These are phyloP conservation scores for Pteropus alecto DNA, from an alignment of 2,113 vertebrate species.

Conservation along the genomic window DNA sequence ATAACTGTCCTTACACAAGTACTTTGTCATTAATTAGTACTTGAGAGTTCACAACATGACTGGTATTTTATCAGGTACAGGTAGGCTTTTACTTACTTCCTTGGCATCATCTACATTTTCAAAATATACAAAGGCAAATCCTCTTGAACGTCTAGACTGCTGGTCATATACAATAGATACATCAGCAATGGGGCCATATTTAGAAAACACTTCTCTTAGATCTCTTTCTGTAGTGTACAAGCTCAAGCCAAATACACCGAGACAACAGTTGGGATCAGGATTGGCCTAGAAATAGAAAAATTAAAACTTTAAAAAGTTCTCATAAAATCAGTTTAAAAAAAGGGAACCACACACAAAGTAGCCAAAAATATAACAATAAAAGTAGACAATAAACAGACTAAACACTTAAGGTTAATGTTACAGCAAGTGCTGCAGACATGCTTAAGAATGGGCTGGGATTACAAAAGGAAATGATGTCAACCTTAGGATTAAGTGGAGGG, in stretches of 20 bases:
- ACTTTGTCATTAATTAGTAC: background rate
- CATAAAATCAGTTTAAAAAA: background rate
- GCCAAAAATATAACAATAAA: background rate
- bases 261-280: conserved; percentile 95
- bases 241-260: conserved; percentile 97
- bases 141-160: conserved; percentile 95
- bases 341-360: background rate
- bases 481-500: background rate
- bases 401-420: background rate
- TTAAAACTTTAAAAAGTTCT: background rate
- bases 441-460: background rate
- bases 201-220: conserved; percentile 95
- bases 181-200: conserved; percentile 94
- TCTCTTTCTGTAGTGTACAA: conserved; percentile 96
- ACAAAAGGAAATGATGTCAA: background rate
- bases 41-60: background rate
- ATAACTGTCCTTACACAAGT: background rate
- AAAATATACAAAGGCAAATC: conserved; percentile 97
- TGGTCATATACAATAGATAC: conserved; percentile 97
- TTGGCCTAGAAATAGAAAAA: conserved; percentile 86
- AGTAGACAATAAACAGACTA: background rate
- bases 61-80: background rate
- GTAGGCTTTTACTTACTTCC: conserved; percentile 84
- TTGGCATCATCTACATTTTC: conserved; percentile 94
- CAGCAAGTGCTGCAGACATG: background rate